Evolutionary conservation across 2,797 vertebrate species (phyloP).

Genomic region (Aphelocoma californica): DNA sequence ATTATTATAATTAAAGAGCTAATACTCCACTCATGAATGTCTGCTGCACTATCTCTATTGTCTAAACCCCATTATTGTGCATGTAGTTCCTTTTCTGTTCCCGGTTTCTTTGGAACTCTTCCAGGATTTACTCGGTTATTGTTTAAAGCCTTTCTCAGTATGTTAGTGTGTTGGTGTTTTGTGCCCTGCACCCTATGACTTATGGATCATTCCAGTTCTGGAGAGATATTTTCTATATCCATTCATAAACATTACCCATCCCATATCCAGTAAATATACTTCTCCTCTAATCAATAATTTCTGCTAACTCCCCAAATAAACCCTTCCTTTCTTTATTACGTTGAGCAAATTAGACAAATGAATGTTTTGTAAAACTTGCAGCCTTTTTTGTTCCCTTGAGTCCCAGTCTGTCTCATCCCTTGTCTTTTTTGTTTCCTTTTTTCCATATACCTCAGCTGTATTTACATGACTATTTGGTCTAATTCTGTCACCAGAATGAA

Average conservation of each 20-base stretch:
- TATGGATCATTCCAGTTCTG: constrained; percentile 55
- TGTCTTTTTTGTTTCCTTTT: constrained; percentile 43
- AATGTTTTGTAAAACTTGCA: constrained; percentile 75
- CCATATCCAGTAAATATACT: constrained; percentile 50
- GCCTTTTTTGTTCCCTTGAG: constrained; percentile 62
- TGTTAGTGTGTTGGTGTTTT: constrained; percentile 69
- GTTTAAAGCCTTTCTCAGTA: constrained; percentile 71
- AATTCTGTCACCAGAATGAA: constrained; percentile 26
- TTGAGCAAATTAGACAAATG: constrained; percentile 75
- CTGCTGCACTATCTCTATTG: constrained; percentile 66
- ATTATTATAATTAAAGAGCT: constrained; percentile 76
- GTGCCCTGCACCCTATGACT: constrained; percentile 61
- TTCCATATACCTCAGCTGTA: constrained; percentile 19
- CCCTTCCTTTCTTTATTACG: constrained; percentile 57
- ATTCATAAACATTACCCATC: constrained; percentile 57
- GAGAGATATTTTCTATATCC: constrained; percentile 62
- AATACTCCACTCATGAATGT: constrained; percentile 64
- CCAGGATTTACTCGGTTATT: constrained; percentile 75
- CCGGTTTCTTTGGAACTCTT: constrained; percentile 70
- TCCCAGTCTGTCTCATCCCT: constrained; percentile 52
- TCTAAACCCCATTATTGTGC: constrained; percentile 69
- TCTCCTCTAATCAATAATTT: constrained; percentile 70
- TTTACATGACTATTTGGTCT: constrained; percentile 32
- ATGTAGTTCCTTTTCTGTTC: constrained; percentile 63
- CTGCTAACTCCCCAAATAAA: constrained; percentile 58